phyloP scores from a whole-genome alignment of 2,113 vertebrate species.

The Morphnarchus princeps region DNA sequence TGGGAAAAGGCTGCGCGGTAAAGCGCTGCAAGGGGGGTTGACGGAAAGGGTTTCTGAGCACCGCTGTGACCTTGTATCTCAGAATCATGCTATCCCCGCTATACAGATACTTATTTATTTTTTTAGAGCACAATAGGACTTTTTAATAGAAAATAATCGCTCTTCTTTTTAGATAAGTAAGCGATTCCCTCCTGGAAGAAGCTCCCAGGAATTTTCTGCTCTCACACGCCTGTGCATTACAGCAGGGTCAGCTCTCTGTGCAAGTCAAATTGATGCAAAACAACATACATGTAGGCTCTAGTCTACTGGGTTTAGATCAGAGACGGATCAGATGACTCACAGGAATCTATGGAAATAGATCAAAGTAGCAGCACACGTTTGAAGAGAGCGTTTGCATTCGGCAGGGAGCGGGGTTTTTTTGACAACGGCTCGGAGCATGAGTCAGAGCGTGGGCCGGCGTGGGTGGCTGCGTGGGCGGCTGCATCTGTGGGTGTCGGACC shows the following conservation, averaged over 20 bases:
- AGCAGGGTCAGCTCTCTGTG: not conserved
- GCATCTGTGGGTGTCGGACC: conserved; percentile 73
- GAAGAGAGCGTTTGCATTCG: conserved; percentile 53
- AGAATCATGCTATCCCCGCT: not conserved
- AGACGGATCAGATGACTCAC: conserved; percentile 63
- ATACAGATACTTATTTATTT: no score
- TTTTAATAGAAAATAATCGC: conserved; percentile 4
- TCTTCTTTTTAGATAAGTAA: not conserved
- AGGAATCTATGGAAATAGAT: conserved; percentile 68
- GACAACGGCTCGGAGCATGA: conserved; percentile 59
- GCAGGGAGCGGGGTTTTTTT: conserved; percentile 43
- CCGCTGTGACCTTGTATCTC: not conserved
- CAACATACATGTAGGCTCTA: conserved; percentile 25
- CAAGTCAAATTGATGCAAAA: conserved; percentile 26
- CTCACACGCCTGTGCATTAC: not conserved
- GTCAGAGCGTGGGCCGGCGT: conserved; percentile 63
- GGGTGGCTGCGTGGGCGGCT: conserved; percentile 58
- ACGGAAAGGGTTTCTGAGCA: not conserved
- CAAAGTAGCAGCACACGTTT: conserved; percentile 59
- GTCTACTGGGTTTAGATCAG: conserved; percentile 57
- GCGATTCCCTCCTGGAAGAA: not conserved
- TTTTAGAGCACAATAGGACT: not conserved
- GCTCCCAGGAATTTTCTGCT: not conserved
- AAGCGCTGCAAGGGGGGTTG: no score
- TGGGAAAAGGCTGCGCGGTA: not conserved